These are phyloP conservation scores for Pyxicephalus adspersus DNA, from an alignment of 2,113 vertebrate genomes.

Conservation along the genomic window DNA sequence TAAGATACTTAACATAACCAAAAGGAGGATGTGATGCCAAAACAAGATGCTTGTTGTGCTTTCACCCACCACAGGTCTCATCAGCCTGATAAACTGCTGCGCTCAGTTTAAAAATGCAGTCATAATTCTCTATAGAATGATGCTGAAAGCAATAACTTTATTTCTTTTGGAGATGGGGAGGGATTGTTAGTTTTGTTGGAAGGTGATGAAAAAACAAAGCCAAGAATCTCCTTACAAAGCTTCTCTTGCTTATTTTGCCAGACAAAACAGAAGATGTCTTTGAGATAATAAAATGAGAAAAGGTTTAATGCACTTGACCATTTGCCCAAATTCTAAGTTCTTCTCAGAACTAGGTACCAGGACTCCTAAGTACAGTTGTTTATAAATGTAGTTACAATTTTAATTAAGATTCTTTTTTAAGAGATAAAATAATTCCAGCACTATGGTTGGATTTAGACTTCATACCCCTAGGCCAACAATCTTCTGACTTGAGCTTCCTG, in stretches of 20 bases:
- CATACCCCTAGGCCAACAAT: too few species aligned
- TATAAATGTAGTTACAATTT: too few species aligned
- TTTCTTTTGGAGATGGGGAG: slow-evolving; percentile 6
- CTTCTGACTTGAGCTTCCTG: too few species aligned
- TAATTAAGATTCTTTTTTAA: too few species aligned
- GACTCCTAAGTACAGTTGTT: neutral
- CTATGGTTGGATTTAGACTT: too few species aligned
- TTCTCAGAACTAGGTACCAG: neutral
- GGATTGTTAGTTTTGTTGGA: slow-evolving; percentile 18
- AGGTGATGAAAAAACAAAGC: neutral
- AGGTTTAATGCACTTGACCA: neutral
- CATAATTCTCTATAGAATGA: neutral
- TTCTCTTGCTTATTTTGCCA: slow-evolving; percentile 18
- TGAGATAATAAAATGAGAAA: neutral
- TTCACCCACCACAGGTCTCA: neutral
- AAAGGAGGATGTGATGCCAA: neutral
- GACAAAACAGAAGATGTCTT: slow-evolving; percentile 7
- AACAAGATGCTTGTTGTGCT: neutral
- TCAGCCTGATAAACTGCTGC: neutral
- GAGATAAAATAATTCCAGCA: too few species aligned
- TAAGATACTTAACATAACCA: neutral
- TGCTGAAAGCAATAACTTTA: neutral
- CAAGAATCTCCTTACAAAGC: slow-evolving; percentile 7
- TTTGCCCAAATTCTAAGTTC: slow-evolving; percentile 14
- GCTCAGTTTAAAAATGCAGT: neutral